Evolutionary conservation across 2,888 invertebrate species (phyloP).

Genomic region (Lycaena phlaeas): DNA sequence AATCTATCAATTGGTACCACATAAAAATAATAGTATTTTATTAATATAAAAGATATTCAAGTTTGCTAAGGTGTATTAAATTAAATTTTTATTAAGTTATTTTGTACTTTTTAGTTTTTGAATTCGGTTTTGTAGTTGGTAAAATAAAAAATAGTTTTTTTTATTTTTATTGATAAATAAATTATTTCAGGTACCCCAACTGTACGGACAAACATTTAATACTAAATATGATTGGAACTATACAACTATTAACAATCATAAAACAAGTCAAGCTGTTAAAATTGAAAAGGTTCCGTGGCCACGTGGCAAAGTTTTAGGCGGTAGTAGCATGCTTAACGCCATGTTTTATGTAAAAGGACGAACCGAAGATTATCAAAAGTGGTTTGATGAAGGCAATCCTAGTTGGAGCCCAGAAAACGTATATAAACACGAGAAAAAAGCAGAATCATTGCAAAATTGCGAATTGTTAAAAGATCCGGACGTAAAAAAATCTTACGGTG

Average conservation of each 20-base stretch:
- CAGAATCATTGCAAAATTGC: constrained; percentile 54
- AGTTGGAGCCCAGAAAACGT: constrained; percentile 72
- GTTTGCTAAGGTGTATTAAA: too few species aligned
- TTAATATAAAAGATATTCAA: too few species aligned
- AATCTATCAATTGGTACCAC: too few species aligned
- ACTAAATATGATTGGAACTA: constrained; percentile 84
- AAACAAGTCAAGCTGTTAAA: constrained; percentile 76
- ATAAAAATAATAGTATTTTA: too few species aligned
- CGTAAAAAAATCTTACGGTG: constrained; percentile 39
- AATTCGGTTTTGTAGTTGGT: too few species aligned
- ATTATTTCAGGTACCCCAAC: constrained; percentile 28
- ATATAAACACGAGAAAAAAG: constrained; percentile 57
- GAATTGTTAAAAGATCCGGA: constrained; percentile 23
- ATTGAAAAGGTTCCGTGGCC: constrained; percentile 57
- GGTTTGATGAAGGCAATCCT: constrained; percentile 64
- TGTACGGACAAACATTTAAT: constrained; percentile 27
- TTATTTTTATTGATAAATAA: not conserved
- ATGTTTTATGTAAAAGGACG: constrained; percentile 72
- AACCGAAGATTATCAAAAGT: constrained; percentile 58
- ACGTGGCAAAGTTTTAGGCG: constrained; percentile 76
- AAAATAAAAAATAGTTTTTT: too few species aligned
- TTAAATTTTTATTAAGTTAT: not conserved
- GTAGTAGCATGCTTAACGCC: constrained; percentile 67
- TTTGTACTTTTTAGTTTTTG: too few species aligned
- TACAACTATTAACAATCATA: constrained; percentile 82